These are phyloP conservation scores for Corvus moneduloides DNA, from an alignment of 2,113 vertebrate genomes.

Conservation along the genomic window DNA sequence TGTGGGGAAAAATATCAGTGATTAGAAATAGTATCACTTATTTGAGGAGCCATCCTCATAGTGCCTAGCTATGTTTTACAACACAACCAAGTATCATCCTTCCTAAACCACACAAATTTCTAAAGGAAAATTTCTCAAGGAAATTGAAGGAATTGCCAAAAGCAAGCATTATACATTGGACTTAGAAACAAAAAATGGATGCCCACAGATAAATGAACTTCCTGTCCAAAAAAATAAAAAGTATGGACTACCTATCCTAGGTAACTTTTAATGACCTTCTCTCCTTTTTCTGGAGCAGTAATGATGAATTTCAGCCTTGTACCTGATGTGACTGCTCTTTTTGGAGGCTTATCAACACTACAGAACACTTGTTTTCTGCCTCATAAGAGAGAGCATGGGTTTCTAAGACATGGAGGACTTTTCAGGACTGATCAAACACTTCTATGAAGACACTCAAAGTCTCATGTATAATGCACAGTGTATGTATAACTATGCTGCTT, in stretches of 20 bases:
- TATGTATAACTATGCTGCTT: neutral
- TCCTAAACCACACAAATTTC: neutral
- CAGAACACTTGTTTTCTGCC: neutral
- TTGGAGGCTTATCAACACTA: neutral
- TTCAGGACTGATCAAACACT: neutral
- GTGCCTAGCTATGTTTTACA: neutral
- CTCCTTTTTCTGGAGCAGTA: neutral
- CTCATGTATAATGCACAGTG: neutral
- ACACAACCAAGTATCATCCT: neutral
- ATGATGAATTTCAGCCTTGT: neutral
- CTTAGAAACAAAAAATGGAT: neutral
- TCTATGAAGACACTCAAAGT: neutral
- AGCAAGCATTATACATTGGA: neutral
- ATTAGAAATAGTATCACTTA: neutral
- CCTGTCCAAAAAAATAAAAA: neutral
- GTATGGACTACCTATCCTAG: neutral
- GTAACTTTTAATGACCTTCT: neutral
- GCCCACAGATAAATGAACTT: neutral
- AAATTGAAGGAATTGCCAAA: neutral
- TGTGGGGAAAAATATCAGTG: neutral
- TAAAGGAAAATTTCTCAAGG: neutral
- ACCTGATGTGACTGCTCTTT: neutral
- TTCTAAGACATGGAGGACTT: neutral
- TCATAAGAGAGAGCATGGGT: neutral
- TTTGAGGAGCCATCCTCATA: neutral